A percentile compares a stretch with the other conserved stretches of the same genome.
These are phyloP conservation scores for Labrus mixtus DNA, from an alignment of 2,113 vertebrate species.

Conservation along the genomic window DNA sequence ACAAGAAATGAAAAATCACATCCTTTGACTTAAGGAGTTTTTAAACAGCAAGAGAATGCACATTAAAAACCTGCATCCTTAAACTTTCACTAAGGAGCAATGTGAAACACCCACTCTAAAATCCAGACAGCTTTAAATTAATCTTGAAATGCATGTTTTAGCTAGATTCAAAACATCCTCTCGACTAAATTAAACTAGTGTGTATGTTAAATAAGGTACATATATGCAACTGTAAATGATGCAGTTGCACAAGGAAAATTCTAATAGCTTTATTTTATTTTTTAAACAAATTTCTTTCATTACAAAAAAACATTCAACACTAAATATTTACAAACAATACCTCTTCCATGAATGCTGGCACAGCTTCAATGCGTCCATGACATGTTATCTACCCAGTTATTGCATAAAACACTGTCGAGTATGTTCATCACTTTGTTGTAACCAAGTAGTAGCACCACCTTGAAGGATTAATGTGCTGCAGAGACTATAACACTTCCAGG, in stretches of 20 bases:
- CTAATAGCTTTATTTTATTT: constrained; percentile 21
- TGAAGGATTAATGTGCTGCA: neutral
- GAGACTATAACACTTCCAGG: neutral
- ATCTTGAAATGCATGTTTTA: no score
- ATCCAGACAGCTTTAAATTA: no score
- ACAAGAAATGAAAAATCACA: no score
- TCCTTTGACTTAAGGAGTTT: no score
- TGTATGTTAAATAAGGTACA: no score
- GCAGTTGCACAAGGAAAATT: neutral
- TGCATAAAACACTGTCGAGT: neutral
- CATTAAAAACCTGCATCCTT: neutral
- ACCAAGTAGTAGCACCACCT: neutral
- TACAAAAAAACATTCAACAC: constrained; percentile 42
- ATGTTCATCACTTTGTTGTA: neutral
- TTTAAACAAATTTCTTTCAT: constrained; percentile 17
- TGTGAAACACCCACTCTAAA: no score
- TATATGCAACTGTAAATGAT: no score
- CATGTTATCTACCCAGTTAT: neutral
- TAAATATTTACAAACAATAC: constrained; percentile 57
- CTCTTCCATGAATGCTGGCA: neutral
- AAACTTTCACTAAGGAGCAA: no score
- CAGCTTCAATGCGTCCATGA: neutral
- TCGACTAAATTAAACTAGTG: no score
- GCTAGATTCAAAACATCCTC: no score
- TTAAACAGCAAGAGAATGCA: neutral